A percentile compares a stretch with the other conserved stretches of the same genome.
phyloP scores from a whole-genome alignment of 2,113 vertebrate genomes.

The Brachyhypopomus occidentalis region DNA sequence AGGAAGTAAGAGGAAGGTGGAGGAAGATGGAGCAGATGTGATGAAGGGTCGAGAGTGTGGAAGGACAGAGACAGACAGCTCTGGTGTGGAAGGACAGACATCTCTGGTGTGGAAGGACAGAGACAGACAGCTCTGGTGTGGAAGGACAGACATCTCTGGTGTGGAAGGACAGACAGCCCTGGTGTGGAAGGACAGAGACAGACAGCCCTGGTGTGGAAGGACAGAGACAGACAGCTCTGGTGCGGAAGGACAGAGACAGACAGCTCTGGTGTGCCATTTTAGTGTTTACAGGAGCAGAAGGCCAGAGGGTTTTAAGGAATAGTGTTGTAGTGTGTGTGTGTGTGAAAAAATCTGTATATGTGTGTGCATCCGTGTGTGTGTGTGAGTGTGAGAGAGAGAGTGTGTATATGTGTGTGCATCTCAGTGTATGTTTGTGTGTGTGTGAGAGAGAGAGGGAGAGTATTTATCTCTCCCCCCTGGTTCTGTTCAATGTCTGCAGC shows the following conservation, averaged over 20 bases:
- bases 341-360: background rate
- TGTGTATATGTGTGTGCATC: background rate
- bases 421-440: background rate
- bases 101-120: no score
- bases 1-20: background rate
- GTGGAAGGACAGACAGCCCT: no score
- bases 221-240: no score
- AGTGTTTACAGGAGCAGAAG: slow-evolving; percentile 11
- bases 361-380: slow-evolving; percentile 41
- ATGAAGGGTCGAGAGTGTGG: no score
- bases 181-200: no score
- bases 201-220: no score
- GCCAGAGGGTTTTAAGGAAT: background rate
- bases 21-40: background rate
- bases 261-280: background rate
- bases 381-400: background rate
- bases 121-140: no score
- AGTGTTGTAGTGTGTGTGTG: background rate
- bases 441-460: no score
- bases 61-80: no score
- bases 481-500: slow-evolving; percentile 49
- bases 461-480: background rate
- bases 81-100: no score
- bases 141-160: no score
- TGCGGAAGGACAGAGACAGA: no score